Evolutionary conservation across 2,797 vertebrate genomes (phyloP), one percentile per base, ranked within the genome.

Genomic region (Acrossocheilus wenchowensis): DNA sequence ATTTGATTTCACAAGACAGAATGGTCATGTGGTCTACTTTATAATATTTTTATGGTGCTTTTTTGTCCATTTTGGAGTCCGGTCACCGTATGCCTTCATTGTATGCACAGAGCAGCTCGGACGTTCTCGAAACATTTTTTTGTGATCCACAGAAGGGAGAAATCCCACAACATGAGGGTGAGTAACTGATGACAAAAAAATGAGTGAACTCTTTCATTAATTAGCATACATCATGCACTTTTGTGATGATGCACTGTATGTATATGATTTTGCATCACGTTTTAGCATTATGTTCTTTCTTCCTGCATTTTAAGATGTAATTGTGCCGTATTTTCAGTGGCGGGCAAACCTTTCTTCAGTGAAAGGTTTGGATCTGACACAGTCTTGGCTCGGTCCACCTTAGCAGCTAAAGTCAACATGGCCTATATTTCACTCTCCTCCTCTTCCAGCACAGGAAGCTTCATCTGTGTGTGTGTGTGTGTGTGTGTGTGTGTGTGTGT

Each of bases 351-450:
- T n/a, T n/a, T n/a, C n/a, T 88, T 78, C 91, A 89, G 89, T 90
- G 88, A 92, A 91, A 91, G 87, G 83, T 90, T 90, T 87, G 88
- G 89, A 88, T 91, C 88, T 88, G 90, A 85, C 34, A 88, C 84
- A 78, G 80, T 89, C 89, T 92, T 93, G 92, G 91, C 92, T 90
- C 82, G 17, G 7, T 92, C 89, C 87, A 91, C 90, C 90, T 93
- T 86, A 90, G 86, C 69, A 26, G 90, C 89, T 89, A 91, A 92
- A 92, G 91, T 93, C 92, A 94, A 92, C 92, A 93, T 90, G 81
- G 92, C 87, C 88, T 88, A 88, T 90, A 87, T 92, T 90, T 92
- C 92, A 92, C 90, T 90, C 91, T 90, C 91, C 88, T 82, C 85
- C 50, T 80, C 88, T 90, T 89, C 91, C 84, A 90, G 84, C 54